Conservation (phyloP, 2,113 vertebrate genomes). For the Ictalurus furcatus region DNA sequence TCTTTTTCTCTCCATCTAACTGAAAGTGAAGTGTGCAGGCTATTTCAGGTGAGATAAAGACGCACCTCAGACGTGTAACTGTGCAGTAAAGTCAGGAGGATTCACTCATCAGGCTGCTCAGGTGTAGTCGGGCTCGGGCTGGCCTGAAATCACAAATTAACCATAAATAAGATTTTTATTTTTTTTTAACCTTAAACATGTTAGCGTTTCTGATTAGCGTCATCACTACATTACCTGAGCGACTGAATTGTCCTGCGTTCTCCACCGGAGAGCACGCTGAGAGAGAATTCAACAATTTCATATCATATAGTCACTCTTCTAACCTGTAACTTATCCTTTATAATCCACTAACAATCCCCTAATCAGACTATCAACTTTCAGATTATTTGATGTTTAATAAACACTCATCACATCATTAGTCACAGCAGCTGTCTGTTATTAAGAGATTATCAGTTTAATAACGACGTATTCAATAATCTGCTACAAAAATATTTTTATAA, state of each 20-base stretch:
- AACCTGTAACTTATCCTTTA: not conserved
- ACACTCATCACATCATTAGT: not conserved
- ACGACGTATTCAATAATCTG: not conserved
- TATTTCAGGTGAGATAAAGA: not conserved
- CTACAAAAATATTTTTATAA: not conserved
- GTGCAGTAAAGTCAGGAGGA: not conserved
- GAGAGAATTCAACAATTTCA: not conserved
- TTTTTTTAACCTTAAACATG: too few species aligned
- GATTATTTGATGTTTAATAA: not conserved
- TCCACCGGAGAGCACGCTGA: constrained; percentile 35
- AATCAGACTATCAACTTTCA: not conserved
- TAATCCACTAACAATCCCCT: not conserved
- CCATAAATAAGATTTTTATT: not conserved
- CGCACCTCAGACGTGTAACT: not conserved
- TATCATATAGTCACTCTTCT: not conserved
- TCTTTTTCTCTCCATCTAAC: not conserved
- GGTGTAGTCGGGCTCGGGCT: constrained; percentile 20
- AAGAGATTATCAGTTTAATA: not conserved
- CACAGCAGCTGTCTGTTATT: not conserved
- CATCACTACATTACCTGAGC: constrained; percentile 26
- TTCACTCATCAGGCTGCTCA: constrained; percentile 21
- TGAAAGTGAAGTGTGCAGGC: not conserved
- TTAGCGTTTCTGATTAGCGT: not conserved
- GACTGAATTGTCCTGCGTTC: constrained; percentile 2
- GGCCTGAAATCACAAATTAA: not conserved